Evolutionary conservation across 2,888 invertebrate genomes (phyloP).

Genomic region (Drosophila paramelanica): DNA sequence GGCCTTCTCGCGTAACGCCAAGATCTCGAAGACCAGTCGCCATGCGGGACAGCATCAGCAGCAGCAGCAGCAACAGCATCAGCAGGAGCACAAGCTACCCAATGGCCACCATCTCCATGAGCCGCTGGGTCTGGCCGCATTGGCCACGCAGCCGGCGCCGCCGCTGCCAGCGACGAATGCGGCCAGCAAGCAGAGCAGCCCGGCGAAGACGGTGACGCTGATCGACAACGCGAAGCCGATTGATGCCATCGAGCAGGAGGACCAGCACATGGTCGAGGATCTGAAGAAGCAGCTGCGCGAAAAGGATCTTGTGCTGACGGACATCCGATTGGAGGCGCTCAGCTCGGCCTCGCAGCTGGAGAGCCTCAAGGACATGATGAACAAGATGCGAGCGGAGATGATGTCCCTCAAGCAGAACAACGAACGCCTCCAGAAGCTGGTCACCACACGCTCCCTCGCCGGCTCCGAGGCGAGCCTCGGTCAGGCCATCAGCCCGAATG

Average conservation of each 20-base stretch:
- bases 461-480: slow-evolving; percentile 88
- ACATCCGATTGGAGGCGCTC: slow-evolving; percentile 97
- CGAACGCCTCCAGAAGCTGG: slow-evolving; percentile 95
- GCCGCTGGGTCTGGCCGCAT: slow-evolving; percentile 72
- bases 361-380: slow-evolving; percentile 97
- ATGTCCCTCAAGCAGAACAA: slow-evolving; percentile 98
- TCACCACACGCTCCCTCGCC: slow-evolving; percentile 88
- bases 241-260: slow-evolving; percentile 84
- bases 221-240: slow-evolving; percentile 85
- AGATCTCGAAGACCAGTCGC: slow-evolving; percentile 89
- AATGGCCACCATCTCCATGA: slow-evolving; percentile 71
- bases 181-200: slow-evolving; percentile 84
- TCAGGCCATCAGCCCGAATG: slow-evolving; percentile 84
- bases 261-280: slow-evolving; percentile 88
- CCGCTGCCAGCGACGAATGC: slow-evolving; percentile 75
- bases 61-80: slow-evolving; percentile 36
- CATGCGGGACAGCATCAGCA: slow-evolving; percentile 85
- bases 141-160: slow-evolving; percentile 82
- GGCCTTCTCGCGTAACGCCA: slow-evolving; percentile 95
- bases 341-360: slow-evolving; percentile 99
- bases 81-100: slow-evolving; percentile 41
- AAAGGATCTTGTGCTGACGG: slow-evolving; percentile 97
- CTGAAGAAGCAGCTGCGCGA: slow-evolving; percentile 96
- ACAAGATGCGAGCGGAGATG: slow-evolving; percentile 98
- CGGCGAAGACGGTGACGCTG: slow-evolving; percentile 85